phyloP scores from a whole-genome alignment of 2,113 vertebrate genomes.

The Leptocoma aspasia region DNA sequence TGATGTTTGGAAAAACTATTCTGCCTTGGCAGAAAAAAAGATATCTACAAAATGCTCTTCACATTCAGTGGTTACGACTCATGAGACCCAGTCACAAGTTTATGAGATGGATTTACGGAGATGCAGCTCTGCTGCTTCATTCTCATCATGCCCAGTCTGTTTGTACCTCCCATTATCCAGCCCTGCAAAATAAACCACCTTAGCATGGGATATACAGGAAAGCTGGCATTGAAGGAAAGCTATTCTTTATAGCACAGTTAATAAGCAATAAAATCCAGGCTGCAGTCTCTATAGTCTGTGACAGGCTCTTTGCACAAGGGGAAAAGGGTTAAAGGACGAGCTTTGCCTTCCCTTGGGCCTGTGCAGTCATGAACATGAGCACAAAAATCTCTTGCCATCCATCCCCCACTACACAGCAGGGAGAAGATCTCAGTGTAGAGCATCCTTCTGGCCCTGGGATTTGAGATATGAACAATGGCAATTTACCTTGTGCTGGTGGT shows the following conservation, averaged over 20 bases:
- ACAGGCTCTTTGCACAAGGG: background rate
- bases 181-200: background rate
- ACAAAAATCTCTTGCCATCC: background rate
- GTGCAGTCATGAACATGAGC: accelerated
- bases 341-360: background rate
- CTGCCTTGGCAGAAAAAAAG: background rate
- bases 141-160: background rate
- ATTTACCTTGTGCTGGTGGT: background rate
- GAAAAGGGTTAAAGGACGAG: background rate
- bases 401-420: background rate
- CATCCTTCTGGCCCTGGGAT: background rate
- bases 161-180: background rate
- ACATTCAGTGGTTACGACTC: background rate
- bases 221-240: background rate
- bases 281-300: background rate
- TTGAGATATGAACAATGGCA: background rate
- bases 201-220: background rate
- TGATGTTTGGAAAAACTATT: background rate
- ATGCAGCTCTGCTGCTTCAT: background rate
- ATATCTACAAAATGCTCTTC: background rate
- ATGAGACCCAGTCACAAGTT: background rate
- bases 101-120: background rate
- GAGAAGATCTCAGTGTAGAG: background rate
- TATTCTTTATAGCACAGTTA: background rate
- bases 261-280: background rate